These are phyloP conservation scores for Cinara cedri DNA, from an alignment of 2,888 invertebrate species.

Conservation along the genomic window DNA sequence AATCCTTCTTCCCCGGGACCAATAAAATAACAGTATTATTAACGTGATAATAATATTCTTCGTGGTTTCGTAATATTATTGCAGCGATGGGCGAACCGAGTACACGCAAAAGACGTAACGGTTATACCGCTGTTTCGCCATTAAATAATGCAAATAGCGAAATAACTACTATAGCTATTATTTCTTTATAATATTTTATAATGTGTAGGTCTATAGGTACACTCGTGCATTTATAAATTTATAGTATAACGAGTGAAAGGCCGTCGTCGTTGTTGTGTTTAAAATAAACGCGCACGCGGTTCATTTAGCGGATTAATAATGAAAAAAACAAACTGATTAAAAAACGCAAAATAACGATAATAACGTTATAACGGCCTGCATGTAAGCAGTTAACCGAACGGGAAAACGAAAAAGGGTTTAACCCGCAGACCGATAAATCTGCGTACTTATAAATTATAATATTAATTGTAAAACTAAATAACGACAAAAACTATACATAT, in stretches of 20 bases:
- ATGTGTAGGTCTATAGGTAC: no score
- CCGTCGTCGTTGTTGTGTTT: neutral
- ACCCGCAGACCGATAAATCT: conserved; percentile 51
- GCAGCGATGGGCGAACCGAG: no score
- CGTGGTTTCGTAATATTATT: no score
- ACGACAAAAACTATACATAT: no score
- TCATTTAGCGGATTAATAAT: conserved; percentile 32
- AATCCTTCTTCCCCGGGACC: no score
- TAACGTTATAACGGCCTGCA: neutral
- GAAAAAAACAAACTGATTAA: conserved; percentile 30
- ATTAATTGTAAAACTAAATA: neutral
- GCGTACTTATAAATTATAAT: no score
- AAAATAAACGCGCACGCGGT: neutral
- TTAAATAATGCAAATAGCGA: conserved; percentile 37
- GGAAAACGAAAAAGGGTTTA: conserved; percentile 4
- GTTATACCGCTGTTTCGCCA: neutral
- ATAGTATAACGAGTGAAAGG: conserved; percentile 35
- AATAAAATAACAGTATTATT: no score
- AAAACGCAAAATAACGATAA: neutral
- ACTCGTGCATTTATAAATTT: no score
- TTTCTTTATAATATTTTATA: no score
- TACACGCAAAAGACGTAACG: neutral
- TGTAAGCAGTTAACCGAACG: neutral
- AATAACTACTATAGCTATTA: neutral
- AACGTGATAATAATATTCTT: no score